Evolutionary conservation across 2,888 invertebrate species (phyloP), one percentile per base, ranked within the genome.

Genomic region (Euplagia quadripunctaria): DNA sequence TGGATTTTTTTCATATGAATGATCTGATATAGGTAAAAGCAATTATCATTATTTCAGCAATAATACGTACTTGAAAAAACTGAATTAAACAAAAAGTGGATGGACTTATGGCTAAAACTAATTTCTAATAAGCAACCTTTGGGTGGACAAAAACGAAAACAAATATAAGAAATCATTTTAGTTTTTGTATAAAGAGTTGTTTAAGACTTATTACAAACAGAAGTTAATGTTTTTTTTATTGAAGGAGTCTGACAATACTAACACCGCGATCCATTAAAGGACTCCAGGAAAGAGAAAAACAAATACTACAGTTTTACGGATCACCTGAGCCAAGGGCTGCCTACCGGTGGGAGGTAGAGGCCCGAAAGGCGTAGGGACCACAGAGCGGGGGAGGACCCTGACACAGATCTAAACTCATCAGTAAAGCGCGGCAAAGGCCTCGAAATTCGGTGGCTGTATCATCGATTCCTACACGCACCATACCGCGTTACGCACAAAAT

Each of bases 371-470:
- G 93, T 86, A 92, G 91, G 94, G 93, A 90, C 86, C 87, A 88
- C 77, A 86, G 90, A 92, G 92, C 87, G 90, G 90, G 90, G 93
- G 92, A 91, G 92, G 91, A 94, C 96, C 95, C 94, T 95, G 96
- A 96, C 96, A 95, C 93, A 94, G 94, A 95, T 95, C 93, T 92
- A 87, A 90, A 92, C 92, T 91, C 93, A 94, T 95, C 94, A 94
- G 93, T 89, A 91, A 89, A 92, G 89, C 92, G 89, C 87, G 82
- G 90, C 87, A 88, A 90, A 92, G 94, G 91, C 93, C 94, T 93
- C 92, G 92, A 93, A 91, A 94, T 93, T 94, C 91, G 93, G 92
- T 88, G 92, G 91, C 90, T 92, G 90, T 91, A 93, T 93, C 95
- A 95, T 94, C 92, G 95, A 95, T 94, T 94, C 93, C 90, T 92